Evolutionary conservation across 2,888 invertebrate species (phyloP).

Genomic region (Lordiphosa andalusiaca): DNA sequence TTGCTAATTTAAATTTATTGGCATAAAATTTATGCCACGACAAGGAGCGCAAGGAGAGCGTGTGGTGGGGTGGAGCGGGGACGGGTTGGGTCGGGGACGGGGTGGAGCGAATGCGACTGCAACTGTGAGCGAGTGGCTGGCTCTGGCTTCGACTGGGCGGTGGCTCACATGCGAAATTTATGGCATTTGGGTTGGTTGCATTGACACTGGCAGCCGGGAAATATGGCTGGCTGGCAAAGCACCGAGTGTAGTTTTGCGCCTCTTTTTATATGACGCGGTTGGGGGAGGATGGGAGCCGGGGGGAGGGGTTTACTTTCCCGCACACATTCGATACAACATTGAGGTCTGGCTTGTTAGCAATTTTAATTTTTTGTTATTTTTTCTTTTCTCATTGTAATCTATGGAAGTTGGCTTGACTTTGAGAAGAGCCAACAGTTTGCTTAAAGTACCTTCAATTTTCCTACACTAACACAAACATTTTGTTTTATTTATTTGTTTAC

Average conservation of each 20-base stretch:
- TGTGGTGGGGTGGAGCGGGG: background rate
- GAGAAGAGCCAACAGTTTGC: no score
- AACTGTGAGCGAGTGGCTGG: conserved; percentile 4
- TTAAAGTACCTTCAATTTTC: conserved; percentile 1
- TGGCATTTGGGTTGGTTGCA: conserved; percentile 57
- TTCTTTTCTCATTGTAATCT: no score
- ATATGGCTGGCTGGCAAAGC: conserved; percentile 42
- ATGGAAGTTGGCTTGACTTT: no score
- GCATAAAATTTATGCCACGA: conserved; percentile 62
- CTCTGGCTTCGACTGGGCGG: conserved; percentile 23
- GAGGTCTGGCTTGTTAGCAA: no score
- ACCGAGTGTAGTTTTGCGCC: conserved; percentile 19
- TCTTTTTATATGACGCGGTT: conserved; percentile 3
- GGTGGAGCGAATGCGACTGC: conserved; percentile 3
- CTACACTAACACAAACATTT: conserved; percentile 8
- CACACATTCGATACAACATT: no score
- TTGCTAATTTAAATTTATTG: conserved; percentile 73
- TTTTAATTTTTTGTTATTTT: no score
- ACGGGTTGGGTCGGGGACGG: no score
- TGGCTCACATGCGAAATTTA: conserved; percentile 47
- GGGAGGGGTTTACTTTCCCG: background rate
- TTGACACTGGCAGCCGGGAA: conserved; percentile 63
- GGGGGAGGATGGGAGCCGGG: no score
- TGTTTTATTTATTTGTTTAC: background rate
- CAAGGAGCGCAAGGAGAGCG: conserved; percentile 12